Conservation (phyloP, 2,113 vertebrate genomes). For the Coptodon bakossiorum region DNA sequence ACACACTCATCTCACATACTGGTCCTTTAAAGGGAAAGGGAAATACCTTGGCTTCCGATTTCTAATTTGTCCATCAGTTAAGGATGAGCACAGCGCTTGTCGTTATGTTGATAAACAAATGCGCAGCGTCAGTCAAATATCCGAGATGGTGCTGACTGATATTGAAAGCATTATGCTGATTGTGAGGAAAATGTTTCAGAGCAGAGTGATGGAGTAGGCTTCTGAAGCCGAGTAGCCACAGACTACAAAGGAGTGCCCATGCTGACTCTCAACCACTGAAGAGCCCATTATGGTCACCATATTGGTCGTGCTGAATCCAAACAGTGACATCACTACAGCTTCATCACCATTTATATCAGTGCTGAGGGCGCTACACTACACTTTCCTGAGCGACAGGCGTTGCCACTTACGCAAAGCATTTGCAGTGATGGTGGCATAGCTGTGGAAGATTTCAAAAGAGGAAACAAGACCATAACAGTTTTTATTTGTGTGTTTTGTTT, state of each 20-base stretch:
- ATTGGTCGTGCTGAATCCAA: background rate
- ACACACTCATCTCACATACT: background rate
- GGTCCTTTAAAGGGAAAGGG: background rate
- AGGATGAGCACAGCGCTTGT: background rate
- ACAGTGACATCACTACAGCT: background rate
- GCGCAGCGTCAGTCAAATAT: background rate
- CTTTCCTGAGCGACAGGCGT: background rate
- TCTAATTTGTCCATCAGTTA: background rate
- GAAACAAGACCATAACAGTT: background rate
- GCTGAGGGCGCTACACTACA: background rate
- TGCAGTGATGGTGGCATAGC: background rate
- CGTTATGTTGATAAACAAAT: background rate
- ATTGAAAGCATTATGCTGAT: background rate
- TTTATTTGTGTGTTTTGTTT: background rate
- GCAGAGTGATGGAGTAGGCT: background rate
- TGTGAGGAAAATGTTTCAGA: background rate
- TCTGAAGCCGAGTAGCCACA: background rate
- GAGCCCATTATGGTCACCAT: background rate
- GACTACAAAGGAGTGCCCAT: background rate
- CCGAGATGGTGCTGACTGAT: background rate
- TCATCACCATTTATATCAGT: background rate
- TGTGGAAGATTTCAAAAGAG: background rate
- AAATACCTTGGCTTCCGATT: background rate
- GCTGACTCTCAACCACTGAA: background rate
- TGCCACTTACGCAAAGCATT: background rate